phyloP scores from a whole-genome alignment of 2,888 invertebrate genomes.

The Tethea ocularis region DNA sequence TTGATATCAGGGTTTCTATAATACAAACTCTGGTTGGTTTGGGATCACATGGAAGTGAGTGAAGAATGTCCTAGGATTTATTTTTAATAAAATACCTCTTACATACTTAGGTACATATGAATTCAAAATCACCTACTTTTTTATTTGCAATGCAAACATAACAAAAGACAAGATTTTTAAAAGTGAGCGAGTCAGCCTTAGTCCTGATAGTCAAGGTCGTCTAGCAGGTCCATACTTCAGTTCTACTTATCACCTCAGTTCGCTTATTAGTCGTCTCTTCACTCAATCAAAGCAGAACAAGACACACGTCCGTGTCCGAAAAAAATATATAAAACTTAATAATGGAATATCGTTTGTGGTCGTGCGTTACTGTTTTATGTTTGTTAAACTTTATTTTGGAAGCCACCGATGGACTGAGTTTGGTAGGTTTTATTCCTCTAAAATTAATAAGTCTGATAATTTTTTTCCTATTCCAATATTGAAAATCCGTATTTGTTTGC shows the following conservation, averaged over 20 bases:
- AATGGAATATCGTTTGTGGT: slow-evolving; percentile 47
- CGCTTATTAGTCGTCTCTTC: slow-evolving; percentile 31
- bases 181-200: slow-evolving; percentile 58
- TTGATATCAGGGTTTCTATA: too few species aligned
- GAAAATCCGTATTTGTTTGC: too few species aligned
- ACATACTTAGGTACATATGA: too few species aligned
- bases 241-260: slow-evolving; percentile 32
- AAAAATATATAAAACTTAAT: not conserved
- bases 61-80: too few species aligned
- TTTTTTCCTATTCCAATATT: too few species aligned
- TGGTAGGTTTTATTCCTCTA: slow-evolving; percentile 48
- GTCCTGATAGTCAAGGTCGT: slow-evolving; percentile 70
- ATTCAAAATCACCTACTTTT: too few species aligned
- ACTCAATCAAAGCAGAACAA: slow-evolving; percentile 25
- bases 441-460: too few species aligned
- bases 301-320: slow-evolving; percentile 14
- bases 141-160: too few species aligned
- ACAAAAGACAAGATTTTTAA: too few species aligned
- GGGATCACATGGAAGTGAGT: too few species aligned
- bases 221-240: slow-evolving; percentile 51
- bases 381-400: slow-evolving; percentile 56
- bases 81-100: too few species aligned
- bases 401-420: slow-evolving; percentile 56
- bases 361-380: slow-evolving; percentile 54
- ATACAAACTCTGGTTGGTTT: too few species aligned